phyloP scores from a whole-genome alignment of 1,140 invertebrate species.

The Marisa cornuarietis region DNA sequence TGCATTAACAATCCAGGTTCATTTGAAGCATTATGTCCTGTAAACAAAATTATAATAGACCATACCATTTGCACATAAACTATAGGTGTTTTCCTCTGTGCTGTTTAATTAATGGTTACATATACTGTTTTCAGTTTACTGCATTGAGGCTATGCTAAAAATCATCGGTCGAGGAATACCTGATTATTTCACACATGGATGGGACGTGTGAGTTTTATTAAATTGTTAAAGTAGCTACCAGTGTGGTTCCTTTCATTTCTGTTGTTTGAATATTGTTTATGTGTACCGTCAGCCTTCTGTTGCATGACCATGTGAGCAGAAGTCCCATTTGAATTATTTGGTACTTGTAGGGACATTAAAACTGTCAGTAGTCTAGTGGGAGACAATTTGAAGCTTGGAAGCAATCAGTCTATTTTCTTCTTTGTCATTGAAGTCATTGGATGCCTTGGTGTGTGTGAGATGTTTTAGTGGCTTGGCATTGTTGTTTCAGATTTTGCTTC shows the following conservation, averaged over 20 bases:
- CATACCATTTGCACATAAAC: neutral
- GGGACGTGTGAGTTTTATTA: constrained; percentile 75
- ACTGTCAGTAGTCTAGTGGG: neutral
- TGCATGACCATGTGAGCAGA: too few relatives aligned
- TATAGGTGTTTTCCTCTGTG: too few relatives aligned
- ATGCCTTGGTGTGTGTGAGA: neutral
- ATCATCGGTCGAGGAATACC: constrained; percentile 78
- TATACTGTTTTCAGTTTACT: constrained; percentile 74
- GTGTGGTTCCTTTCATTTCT: too few relatives aligned
- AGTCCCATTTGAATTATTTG: too few relatives aligned
- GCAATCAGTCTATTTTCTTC: neutral
- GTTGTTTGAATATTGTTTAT: too few relatives aligned
- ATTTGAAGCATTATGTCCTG: too few relatives aligned
- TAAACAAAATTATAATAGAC: neutral
- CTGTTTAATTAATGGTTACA: too few relatives aligned
- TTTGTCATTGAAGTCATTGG: neutral
- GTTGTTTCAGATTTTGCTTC: too few relatives aligned
- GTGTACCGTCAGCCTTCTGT: too few relatives aligned
- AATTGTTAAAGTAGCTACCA: neutral
- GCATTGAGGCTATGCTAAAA: constrained; percentile 78
- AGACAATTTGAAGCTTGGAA: neutral
- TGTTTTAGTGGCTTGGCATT: neutral
- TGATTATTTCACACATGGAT: constrained; percentile 82
- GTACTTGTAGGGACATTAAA: neutral
- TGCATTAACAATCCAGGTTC: too few relatives aligned